Percentiles rank a stretch among this genome's conserved stretches.
Evolutionary conservation across 2,888 invertebrate genomes (phyloP).

Genomic region (Julus scandinavius): DNA sequence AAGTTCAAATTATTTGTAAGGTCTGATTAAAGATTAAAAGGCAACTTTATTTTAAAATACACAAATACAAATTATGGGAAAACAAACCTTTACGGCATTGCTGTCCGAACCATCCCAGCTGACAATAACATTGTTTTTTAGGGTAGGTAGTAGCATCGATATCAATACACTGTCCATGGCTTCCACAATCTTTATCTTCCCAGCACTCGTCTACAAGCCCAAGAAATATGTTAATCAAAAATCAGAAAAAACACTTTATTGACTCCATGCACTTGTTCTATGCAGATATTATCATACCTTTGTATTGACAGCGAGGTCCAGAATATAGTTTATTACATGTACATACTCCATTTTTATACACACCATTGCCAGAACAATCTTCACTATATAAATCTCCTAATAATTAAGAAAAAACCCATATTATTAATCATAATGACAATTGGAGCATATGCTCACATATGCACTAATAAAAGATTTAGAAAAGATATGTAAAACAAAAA

Average conservation of each 20-base stretch:
- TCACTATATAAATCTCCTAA: slow-evolving; percentile 80
- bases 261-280: neutral
- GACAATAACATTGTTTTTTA: slow-evolving; percentile 87
- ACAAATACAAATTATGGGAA: neutral
- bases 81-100: slow-evolving; percentile 80
- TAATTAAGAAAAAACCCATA: neutral
- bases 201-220: slow-evolving; percentile 79
- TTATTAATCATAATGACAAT: neutral
- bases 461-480: too few species aligned
- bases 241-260: neutral
- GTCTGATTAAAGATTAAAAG: neutral
- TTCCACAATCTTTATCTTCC: slow-evolving; percentile 85
- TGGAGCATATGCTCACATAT: neutral
- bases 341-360: slow-evolving; percentile 60
- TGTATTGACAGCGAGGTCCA: slow-evolving; percentile 67
- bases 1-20: neutral
- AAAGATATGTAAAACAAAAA: too few species aligned
- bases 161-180: slow-evolving; percentile 83
- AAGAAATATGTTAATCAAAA: slow-evolving; percentile 11
- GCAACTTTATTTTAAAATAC: neutral
- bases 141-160: slow-evolving; percentile 83
- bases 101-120: slow-evolving; percentile 86
- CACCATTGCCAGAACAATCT: slow-evolving; percentile 84
- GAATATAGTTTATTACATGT: slow-evolving; percentile 71
- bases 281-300: slow-evolving; percentile 47